These are phyloP conservation scores for Silurus meridionalis DNA, from an alignment of 2,113 vertebrate species.

Conservation along the genomic window DNA sequence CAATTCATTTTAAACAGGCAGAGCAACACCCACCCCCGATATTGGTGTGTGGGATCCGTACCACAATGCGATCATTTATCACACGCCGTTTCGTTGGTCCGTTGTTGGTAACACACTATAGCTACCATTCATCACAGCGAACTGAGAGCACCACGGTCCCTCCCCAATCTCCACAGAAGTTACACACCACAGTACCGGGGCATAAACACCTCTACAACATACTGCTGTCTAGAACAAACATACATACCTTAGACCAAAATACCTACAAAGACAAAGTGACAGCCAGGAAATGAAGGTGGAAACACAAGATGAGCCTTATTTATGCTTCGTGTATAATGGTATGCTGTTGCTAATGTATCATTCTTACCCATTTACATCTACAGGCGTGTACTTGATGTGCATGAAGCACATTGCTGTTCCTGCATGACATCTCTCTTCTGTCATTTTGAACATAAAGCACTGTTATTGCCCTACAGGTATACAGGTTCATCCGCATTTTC, in stretches of 20 bases:
- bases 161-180: conserved; percentile 59
- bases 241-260: not conserved
- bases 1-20: conserved; percentile 75
- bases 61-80: conserved; percentile 57
- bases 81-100: conserved; percentile 33
- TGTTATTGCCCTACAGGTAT: conserved; percentile 6
- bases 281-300: not conserved
- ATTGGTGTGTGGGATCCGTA: conserved; percentile 54
- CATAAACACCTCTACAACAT: conserved; percentile 32
- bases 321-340: not conserved
- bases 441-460: conserved; percentile 26
- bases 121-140: conserved; percentile 69
- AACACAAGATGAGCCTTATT: conserved; percentile 7
- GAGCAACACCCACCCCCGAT: conserved; percentile 65
- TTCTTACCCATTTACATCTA: not conserved
- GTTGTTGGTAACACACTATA: conserved; percentile 55
- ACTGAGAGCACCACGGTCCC: conserved; percentile 59
- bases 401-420: not conserved
- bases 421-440: conserved; percentile 16
- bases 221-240: not conserved
- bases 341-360: not conserved
- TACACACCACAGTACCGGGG: conserved; percentile 34
- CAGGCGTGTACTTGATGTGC: not conserved
- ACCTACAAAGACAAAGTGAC: conserved; percentile 2
- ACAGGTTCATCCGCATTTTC: conserved; percentile 15